Conservation (phyloP, 2,888 invertebrate species). For the Hedya salicella region DNA sequence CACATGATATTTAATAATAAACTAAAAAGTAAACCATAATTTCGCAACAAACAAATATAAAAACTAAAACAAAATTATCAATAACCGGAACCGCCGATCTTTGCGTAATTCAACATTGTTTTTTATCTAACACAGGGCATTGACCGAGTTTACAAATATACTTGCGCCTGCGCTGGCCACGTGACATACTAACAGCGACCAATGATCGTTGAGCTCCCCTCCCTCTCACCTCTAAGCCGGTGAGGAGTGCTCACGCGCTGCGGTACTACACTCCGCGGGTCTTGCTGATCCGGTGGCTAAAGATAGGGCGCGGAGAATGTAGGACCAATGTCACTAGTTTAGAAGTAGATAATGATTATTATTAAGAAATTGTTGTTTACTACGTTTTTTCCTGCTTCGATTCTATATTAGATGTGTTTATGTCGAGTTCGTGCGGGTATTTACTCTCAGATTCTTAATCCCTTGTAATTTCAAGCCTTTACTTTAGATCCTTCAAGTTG, state of each 20-base stretch:
- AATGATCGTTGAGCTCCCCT: conserved; percentile 52
- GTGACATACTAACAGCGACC: conserved; percentile 76
- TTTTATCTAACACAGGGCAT: conserved; percentile 84
- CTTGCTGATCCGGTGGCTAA: conserved; percentile 56
- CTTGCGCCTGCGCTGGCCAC: conserved; percentile 81
- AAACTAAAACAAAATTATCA: conserved; percentile 33
- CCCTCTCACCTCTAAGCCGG: conserved; percentile 29
- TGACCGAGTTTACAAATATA: conserved; percentile 83
- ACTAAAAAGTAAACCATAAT: conserved; percentile 9
- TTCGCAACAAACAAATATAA: conserved; percentile 23
- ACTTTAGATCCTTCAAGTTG: no score
- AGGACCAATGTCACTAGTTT: conserved; percentile 79
- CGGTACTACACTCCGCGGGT: conserved; percentile 35
- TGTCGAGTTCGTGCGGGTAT: not conserved
- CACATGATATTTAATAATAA: not conserved
- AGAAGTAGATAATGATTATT: conserved; percentile 64
- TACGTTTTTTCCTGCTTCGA: conserved; percentile 35
- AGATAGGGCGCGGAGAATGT: conserved; percentile 68
- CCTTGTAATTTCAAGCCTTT: no score
- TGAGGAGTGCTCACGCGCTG: conserved; percentile 38
- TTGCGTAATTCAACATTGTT: conserved; percentile 82
- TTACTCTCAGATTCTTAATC: not conserved
- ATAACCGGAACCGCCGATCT: conserved; percentile 53
- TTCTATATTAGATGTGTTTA: not conserved
- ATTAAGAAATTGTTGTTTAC: conserved; percentile 53